A percentile compares a stretch with the other conserved stretches of the same genome.
Conservation (phyloP, 64 coral and sea anemone genomes). For the Stichodactyla helianthus region DNA sequence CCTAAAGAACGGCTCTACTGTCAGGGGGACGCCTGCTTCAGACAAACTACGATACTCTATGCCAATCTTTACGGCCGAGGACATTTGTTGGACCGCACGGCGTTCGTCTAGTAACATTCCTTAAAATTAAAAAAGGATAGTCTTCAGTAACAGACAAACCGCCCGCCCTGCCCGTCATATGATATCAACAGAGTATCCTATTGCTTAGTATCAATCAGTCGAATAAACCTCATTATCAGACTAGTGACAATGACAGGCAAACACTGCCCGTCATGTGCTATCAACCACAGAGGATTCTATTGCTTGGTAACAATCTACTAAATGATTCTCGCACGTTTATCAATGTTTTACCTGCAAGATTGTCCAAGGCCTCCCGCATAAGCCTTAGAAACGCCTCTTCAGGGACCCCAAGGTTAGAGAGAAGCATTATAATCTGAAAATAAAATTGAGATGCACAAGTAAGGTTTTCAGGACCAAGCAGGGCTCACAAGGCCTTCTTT, state of each 20-base stretch:
- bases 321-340: too few relatives aligned
- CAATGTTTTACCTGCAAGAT: conserved; percentile 57
- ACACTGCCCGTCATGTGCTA: too few relatives aligned
- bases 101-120: conserved; percentile 89
- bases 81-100: conserved; percentile 64
- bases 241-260: too few relatives aligned
- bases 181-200: too few relatives aligned
- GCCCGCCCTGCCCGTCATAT: too few relatives aligned
- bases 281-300: too few relatives aligned
- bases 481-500: too few relatives aligned
- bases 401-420: conserved; percentile 89
- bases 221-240: too few relatives aligned
- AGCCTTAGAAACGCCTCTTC: conserved; percentile 77
- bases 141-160: too few relatives aligned
- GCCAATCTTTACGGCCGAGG: conserved; percentile 69
- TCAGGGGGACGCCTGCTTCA: conserved; percentile 59
- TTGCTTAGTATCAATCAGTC: too few relatives aligned
- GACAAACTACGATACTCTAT: conserved; percentile 67
- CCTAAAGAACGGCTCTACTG: conserved; percentile 88
- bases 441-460: not conserved
- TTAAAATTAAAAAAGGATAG: not conserved
- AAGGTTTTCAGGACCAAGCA: too few relatives aligned
- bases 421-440: conserved; percentile 67
- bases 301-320: too few relatives aligned
- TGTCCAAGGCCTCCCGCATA: conserved; percentile 69